These are phyloP conservation scores for Epinotia bilunana DNA, from an alignment of 2,888 invertebrate species.

Conservation along the genomic window DNA sequence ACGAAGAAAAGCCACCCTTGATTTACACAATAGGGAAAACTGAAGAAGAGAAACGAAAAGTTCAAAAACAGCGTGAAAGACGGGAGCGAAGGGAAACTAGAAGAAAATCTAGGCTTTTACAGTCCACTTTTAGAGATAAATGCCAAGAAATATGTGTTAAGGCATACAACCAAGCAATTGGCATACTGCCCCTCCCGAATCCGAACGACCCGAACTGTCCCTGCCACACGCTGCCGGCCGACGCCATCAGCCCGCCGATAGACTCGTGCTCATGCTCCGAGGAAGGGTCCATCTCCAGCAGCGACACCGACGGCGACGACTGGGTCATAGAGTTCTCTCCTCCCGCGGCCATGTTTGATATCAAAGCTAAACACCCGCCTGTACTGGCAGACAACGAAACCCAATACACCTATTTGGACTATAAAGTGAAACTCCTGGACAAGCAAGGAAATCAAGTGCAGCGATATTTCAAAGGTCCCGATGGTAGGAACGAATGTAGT, in stretches of 20 bases:
- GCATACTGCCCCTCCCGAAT: conserved; percentile 71
- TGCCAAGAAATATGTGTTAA: conserved; percentile 81
- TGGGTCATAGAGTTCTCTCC: conserved; percentile 79
- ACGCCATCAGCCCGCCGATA: conserved; percentile 58
- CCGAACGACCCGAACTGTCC: conserved; percentile 75
- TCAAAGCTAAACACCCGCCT: conserved; percentile 72
- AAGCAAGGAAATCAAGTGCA: conserved; percentile 73
- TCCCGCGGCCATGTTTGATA: conserved; percentile 70
- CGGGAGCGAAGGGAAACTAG: conserved; percentile 74
- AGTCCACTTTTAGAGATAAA: conserved; percentile 75
- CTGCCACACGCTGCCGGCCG: conserved; percentile 59
- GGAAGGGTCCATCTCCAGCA: conserved; percentile 65
- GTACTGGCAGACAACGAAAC: conserved; percentile 58
- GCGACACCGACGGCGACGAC: conserved; percentile 77
- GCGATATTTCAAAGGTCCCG: conserved; percentile 74
- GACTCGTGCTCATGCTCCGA: conserved; percentile 80
- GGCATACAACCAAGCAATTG: conserved; percentile 79
- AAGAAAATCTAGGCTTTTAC: conserved; percentile 71
- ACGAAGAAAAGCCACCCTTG: conserved; percentile 75
- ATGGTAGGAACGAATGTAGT: conserved; percentile 75
- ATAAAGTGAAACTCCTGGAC: conserved; percentile 74
- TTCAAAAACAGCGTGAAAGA: conserved; percentile 70
- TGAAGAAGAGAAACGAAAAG: conserved; percentile 69
- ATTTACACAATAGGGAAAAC: conserved; percentile 76
- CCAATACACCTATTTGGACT: conserved; percentile 76